A percentile compares a stretch with the other conserved stretches of the same genome.
Evolutionary conservation across 1,140 invertebrate genomes (phyloP).

Genomic region (Leptinotarsa undecemlineata): DNA sequence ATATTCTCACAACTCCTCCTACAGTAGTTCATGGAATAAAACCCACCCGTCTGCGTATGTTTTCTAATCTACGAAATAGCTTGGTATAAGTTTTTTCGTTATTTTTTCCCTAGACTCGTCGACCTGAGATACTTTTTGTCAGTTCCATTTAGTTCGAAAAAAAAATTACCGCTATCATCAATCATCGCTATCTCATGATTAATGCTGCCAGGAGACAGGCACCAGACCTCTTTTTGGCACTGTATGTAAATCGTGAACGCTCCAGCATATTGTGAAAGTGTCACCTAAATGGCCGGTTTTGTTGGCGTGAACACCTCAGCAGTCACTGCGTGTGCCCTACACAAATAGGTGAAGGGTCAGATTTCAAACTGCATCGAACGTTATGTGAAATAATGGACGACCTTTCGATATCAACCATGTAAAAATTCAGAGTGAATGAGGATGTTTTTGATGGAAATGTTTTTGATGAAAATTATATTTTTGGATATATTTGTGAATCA

Average conservation of each 20-base stretch:
- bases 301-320: not conserved
- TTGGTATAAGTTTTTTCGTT: not conserved
- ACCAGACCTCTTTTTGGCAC: constrained; percentile 5
- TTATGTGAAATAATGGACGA: not conserved
- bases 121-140: not conserved
- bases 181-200: constrained; percentile 2
- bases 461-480: no score
- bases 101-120: not conserved
- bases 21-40: no score
- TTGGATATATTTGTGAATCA: no score
- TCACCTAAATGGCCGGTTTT: not conserved
- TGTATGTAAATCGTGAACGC: constrained; percentile 7
- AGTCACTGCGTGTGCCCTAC: not conserved
- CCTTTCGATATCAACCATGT: not conserved
- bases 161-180: constrained; percentile 4
- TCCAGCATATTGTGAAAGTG: not conserved
- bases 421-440: not conserved
- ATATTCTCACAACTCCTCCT: no score
- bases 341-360: not conserved
- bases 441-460: no score
- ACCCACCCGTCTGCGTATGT: no score
- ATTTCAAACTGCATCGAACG: not conserved
- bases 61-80: not conserved
- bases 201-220: not conserved
- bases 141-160: not conserved